Evolutionary conservation across 2,888 invertebrate genomes (phyloP), one percentile per base, ranked within the genome.

Genomic region (Heliconius aoede): DNA sequence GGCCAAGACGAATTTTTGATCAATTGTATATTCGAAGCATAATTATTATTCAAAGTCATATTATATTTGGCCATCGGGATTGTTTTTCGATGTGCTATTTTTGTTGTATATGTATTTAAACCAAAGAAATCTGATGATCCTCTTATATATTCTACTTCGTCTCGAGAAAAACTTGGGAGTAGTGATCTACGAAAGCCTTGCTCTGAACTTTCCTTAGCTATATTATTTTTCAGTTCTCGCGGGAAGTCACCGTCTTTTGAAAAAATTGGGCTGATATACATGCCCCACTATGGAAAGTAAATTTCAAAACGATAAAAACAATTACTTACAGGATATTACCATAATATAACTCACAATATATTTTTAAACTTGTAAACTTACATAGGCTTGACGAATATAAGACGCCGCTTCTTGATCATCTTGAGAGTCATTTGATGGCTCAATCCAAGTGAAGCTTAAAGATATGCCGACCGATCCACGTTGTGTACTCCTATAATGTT

Each of bases 51-150:
- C 24, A 24, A 58, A 11, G 58, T 26, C 24, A 26, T 58, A 58
- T 58, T 69, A 64, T n/a, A 21, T 64, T n/a, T 64, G 32, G 91
- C 91, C 5, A 91, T 90, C 74, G 89, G 81, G 28, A 87, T 91
- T 2, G 86, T 89, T 77, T 88, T 88, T 80, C 87, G 85, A 77
- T 91, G 90, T 1, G 91, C 91, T 80, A 95, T 74, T 78, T 88
- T 89, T 0, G 95, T 91, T 0, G 96, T 95, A 86, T 96, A 97
- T 76, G 95, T 94, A 84, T 96, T 97, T 9, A 97, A 81, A 0
- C 96, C 96, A 51, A 97, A 90, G 86, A 96, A 96, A 85, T 97
- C 97, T 1, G 96, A 93, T 4, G 96, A 95, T 4, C 95, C 96
- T 36, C 91, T 91, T 64, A 97, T 95, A 30, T 91, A 86, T 51